Conservation (phyloP, 2,888 invertebrate species). For the Aphidius colemani region DNA sequence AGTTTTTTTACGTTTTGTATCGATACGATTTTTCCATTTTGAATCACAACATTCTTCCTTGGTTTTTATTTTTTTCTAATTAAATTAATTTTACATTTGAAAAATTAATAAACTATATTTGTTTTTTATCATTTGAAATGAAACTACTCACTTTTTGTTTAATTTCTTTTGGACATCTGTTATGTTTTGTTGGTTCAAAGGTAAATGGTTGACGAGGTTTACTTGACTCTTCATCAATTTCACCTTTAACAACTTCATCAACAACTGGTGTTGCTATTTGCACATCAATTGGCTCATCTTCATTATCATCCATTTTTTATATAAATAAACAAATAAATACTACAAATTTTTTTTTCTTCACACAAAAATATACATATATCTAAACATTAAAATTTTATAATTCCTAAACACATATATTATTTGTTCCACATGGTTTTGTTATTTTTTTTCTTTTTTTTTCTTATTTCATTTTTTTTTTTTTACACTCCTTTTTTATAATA, state of each 20-base stretch:
- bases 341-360: background rate
- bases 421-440: no score
- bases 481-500: no score
- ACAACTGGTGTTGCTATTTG: constrained; percentile 43
- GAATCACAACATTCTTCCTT: constrained; percentile 39
- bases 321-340: background rate
- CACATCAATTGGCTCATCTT: constrained; percentile 45
- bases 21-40: constrained; percentile 21
- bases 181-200: background rate
- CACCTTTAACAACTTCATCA: constrained; percentile 41
- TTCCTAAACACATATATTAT: no score
- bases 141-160: constrained; percentile 15
- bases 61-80: constrained; percentile 21
- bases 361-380: no score
- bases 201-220: constrained; percentile 20
- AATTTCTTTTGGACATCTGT: constrained; percentile 18
- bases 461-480: no score
- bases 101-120: background rate
- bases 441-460: no score
- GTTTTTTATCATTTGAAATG: no score
- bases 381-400: no score
- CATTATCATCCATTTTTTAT: constrained; percentile 42
- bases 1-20: constrained; percentile 25
- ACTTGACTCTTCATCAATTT: constrained; percentile 41
- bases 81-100: no score